Conservation (phyloP, 2,888 invertebrate species). For the Xestia ashworthii region DNA sequence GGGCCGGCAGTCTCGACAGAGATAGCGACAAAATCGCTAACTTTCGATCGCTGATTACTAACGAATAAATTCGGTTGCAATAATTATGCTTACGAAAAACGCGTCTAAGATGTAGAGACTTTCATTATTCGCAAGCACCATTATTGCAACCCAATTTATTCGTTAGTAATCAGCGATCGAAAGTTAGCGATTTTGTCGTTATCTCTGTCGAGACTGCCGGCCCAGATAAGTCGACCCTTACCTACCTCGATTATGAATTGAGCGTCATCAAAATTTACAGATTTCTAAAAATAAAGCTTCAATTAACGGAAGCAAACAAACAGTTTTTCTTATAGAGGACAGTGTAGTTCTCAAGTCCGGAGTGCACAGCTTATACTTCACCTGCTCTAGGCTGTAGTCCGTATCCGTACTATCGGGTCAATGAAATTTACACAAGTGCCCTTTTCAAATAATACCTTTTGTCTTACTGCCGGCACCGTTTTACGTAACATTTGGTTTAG, state of each 20-base stretch:
- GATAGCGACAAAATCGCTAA: no score
- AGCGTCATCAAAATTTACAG: not conserved
- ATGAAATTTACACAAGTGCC: conserved; percentile 81
- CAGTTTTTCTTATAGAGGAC: not conserved
- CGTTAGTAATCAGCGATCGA: no score
- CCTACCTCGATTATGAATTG: not conserved
- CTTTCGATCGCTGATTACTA: no score
- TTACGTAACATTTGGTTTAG: conserved; percentile 64
- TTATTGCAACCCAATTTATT: no score
- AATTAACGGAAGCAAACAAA: not conserved
- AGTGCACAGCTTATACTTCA: conserved; percentile 2
- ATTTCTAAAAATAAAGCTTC: not conserved
- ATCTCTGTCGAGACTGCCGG: no score
- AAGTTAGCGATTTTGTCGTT: no score
- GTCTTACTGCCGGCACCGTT: conserved; percentile 61
- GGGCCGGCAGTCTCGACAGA: no score
- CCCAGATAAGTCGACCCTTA: not conserved
- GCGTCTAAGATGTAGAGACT: no score
- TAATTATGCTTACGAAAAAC: no score
- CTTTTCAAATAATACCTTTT: conserved; percentile 71
- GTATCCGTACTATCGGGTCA: conserved; percentile 68
- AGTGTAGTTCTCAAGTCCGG: not conserved
- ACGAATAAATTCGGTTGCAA: no score
- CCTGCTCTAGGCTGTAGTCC: conserved; percentile 1
- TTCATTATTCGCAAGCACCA: no score